A percentile compares a stretch with the other conserved stretches of the same genome.
These are phyloP conservation scores for Larimichthys crocea DNA, from an alignment of 2,113 vertebrate genomes.

Conservation along the genomic window DNA sequence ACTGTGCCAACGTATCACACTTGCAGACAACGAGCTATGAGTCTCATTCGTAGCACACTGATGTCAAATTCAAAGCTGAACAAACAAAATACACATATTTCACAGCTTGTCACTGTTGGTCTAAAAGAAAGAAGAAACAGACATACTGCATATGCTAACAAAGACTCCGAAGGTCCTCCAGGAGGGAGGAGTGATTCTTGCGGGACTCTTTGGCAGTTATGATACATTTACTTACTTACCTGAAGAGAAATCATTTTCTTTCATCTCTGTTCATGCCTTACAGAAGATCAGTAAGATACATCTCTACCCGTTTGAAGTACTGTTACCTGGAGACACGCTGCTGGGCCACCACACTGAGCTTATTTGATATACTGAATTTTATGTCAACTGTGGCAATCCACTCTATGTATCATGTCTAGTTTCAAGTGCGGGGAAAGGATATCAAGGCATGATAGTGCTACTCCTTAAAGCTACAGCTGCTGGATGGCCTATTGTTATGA, in stretches of 20 bases:
- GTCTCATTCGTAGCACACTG: neutral
- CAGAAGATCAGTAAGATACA: slow-evolving; percentile 70
- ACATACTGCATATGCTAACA: slow-evolving; percentile 21
- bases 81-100: neutral
- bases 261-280: slow-evolving; percentile 67
- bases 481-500: slow-evolving; percentile 43
- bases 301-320: slow-evolving; percentile 66
- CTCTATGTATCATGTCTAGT: slow-evolving; percentile 75
- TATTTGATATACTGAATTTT: slow-evolving; percentile 76
- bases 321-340: slow-evolving; percentile 74
- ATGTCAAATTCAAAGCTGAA: slow-evolving; percentile 30
- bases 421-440: slow-evolving; percentile 50
- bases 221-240: slow-evolving; percentile 77
- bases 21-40: neutral
- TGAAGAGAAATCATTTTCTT: slow-evolving; percentile 71
- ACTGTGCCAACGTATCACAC: no score
- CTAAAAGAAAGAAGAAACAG: neutral
- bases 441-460: slow-evolving; percentile 52
- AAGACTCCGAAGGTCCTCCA: slow-evolving; percentile 40
- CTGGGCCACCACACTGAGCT: slow-evolving; percentile 58
- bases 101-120: slow-evolving; percentile 18
- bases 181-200: slow-evolving; percentile 47
- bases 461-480: slow-evolving; percentile 55
- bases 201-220: slow-evolving; percentile 70
- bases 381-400: slow-evolving; percentile 71